These are phyloP conservation scores for Pantala flavescens DNA, from an alignment of 1,140 invertebrate species.

Conservation along the genomic window DNA sequence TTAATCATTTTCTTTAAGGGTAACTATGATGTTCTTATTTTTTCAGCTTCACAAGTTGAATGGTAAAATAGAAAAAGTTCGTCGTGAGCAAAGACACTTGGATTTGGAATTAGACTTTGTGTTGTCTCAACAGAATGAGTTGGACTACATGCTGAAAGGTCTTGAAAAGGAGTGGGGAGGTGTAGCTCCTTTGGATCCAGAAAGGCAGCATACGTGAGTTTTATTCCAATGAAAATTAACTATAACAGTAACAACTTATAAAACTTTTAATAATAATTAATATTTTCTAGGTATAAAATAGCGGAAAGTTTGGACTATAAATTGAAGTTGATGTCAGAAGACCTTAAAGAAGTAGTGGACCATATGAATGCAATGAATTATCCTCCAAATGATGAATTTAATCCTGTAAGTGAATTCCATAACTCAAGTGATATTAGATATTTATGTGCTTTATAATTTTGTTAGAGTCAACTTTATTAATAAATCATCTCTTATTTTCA, in stretches of 20 bases:
- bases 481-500: constrained; percentile 33
- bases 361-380: neutral
- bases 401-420: neutral
- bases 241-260: too few relatives aligned
- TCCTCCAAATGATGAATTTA: neutral
- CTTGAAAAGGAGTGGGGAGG: neutral
- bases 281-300: neutral
- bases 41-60: neutral
- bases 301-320: neutral
- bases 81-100: neutral
- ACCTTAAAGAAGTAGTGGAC: neutral
- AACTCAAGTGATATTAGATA: neutral
- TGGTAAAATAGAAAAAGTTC: neutral
- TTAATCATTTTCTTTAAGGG: too few relatives aligned
- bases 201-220: neutral
- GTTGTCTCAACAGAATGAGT: neutral
- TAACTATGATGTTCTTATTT: neutral
- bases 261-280: neutral
- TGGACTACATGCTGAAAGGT: neutral
- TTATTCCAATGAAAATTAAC: too few relatives aligned
- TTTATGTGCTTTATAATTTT: neutral
- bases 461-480: neutral
- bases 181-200: neutral
- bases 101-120: neutral
- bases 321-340: neutral